Base-by-base conservation (phyloP, 2,797 vertebrate genomes). In the Leptodactylus fallax region DNA sequence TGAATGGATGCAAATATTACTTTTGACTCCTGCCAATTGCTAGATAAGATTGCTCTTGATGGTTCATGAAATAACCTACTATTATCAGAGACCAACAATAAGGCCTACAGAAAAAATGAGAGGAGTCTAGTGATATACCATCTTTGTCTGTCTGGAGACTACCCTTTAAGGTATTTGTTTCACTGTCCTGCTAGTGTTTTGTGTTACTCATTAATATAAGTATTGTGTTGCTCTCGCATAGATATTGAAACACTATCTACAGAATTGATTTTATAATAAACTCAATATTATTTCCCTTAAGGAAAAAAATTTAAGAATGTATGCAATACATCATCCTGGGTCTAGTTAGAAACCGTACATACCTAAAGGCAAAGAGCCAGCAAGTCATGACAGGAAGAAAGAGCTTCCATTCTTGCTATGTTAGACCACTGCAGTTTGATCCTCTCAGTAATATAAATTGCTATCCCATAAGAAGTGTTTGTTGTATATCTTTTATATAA, bases 301-400 rank as follows among this genome's bases (percentile, higher is more conserved):
- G 88, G 72, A 86, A 86, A 56, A 51, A 67, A 79, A 87, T 67
- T 81, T 27, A 86, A 86, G 88, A 82, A 89, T 86, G 84, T 86
- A 51, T 36, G 81, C 55, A 88, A 86, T 86, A 86, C 88, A 88
- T 88, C 87, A 89, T 89, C 71, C 61, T 60, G 47, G 77, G 65
- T 78, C 49, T 83, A 71, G 51, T 78, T 86, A 86, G 17, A 60
- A 78, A 78, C 25, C 23, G 36, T 6, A 72, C 84, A 12, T 71
- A 79, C 84, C 87, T 86, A n/a, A 77, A 80, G 88, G 85, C 80
- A 87, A 36, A 53, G 45, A 83, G 55, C 80, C 72, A 83, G 61
- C 88, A 87, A 89, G 88, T 79, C 36, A 21, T 56, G 56, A 83
- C 88, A 89, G 65, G 88, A 83, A 61, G 51, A 67, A 47, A n/a